phyloP scores from a whole-genome alignment of 1,140 invertebrate species.

The Pseudomyrmex concolor region DNA sequence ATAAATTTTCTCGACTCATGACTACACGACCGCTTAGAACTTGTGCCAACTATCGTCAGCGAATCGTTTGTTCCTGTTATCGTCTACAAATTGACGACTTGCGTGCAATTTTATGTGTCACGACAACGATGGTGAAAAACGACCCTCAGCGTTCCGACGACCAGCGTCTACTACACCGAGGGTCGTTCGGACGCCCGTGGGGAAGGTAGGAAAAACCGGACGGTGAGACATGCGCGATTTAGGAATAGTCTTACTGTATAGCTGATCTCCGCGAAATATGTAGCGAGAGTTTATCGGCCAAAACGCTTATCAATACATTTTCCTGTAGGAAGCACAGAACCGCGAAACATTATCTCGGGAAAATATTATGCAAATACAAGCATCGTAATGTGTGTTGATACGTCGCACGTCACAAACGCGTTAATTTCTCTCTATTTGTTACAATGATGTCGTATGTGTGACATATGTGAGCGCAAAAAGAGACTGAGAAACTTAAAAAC shows the following conservation, averaged over 20 bases:
- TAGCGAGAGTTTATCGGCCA: background rate
- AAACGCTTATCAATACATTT: background rate
- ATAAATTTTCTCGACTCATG: background rate
- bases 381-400: constrained; percentile 8
- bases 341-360: background rate
- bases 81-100: background rate
- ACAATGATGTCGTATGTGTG: too few species aligned
- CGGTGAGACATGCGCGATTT: constrained; percentile 74
- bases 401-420: background rate
- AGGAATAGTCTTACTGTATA: constrained; percentile 14
- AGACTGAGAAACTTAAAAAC: too few species aligned
- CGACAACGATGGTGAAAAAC: constrained; percentile 32
- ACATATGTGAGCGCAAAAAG: too few species aligned
- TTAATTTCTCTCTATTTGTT: background rate
- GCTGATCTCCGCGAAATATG: background rate
- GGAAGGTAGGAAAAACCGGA: constrained; percentile 29
- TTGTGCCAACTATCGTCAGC: too few species aligned
- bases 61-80: background rate
- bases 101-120: background rate
- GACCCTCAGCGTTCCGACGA: constrained; percentile 70
- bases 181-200: constrained; percentile 49
- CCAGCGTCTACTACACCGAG: constrained; percentile 69
- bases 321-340: background rate
- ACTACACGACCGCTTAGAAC: too few species aligned
- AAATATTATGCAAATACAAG: background rate